These are phyloP conservation scores for Drosophila ficusphila DNA, from an alignment of 1,140 invertebrate species.

Conservation along the genomic window DNA sequence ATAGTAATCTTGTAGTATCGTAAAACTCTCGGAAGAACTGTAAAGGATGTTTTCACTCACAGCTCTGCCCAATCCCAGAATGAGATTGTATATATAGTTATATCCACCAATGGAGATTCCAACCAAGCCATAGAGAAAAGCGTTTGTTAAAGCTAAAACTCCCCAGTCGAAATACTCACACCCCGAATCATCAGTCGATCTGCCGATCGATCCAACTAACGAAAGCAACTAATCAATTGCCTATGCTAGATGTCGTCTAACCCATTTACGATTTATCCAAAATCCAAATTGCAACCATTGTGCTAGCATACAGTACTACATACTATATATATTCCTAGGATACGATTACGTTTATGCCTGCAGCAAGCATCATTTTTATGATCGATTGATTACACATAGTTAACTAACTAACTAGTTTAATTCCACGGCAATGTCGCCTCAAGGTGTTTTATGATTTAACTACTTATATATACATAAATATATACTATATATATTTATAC, in stretches of 20 bases:
- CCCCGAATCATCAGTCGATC: slow-evolving; percentile 36
- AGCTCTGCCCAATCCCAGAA: slow-evolving; percentile 6
- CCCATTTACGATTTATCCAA: slow-evolving; percentile 25
- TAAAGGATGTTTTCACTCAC: neutral
- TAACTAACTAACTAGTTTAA: slow-evolving; percentile 54
- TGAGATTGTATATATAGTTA: slow-evolving; percentile 41
- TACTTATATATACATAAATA: slow-evolving; percentile 44
- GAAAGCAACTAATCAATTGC: slow-evolving; percentile 79
- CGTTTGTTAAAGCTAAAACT: slow-evolving; percentile 70
- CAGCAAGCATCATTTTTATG: slow-evolving; percentile 28
- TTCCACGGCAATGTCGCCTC: slow-evolving; percentile 18
- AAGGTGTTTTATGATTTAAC: slow-evolving; percentile 65
- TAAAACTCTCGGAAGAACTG: neutral
- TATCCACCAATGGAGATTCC: slow-evolving; percentile 9
- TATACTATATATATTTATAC: slow-evolving; percentile 45
- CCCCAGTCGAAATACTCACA: slow-evolving; percentile 32
- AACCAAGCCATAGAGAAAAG: slow-evolving; percentile 21
- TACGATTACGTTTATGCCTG: slow-evolving; percentile 31
- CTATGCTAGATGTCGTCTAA: slow-evolving; percentile 77
- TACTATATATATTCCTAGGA: slow-evolving; percentile 38
- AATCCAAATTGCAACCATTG: slow-evolving; percentile 34
- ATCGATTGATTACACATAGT: slow-evolving; percentile 22
- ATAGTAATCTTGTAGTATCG: slow-evolving; percentile 34
- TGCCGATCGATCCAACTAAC: slow-evolving; percentile 56
- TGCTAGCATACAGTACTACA: slow-evolving; percentile 15